These are phyloP conservation scores for Dipodomys stephensi DNA, from an alignment of 2,113 vertebrate species.

Conservation along the genomic window DNA sequence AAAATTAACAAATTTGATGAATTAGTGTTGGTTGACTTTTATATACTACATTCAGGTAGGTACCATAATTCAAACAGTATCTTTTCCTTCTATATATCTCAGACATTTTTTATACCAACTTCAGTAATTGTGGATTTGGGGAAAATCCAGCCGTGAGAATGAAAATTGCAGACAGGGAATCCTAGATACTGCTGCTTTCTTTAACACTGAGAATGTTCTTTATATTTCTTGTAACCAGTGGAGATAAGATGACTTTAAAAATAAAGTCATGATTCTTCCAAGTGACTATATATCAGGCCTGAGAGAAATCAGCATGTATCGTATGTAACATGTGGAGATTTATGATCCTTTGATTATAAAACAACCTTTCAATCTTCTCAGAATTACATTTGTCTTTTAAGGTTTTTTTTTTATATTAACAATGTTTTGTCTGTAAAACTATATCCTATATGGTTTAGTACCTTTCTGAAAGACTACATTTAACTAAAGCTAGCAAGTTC, in stretches of 20 bases:
- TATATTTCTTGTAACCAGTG: constrained; percentile 18
- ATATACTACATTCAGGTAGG: constrained; percentile 6
- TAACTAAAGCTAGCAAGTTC: constrained; percentile 1
- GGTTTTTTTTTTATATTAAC: constrained; percentile 30
- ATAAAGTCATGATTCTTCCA: constrained; percentile 62
- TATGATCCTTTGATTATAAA: constrained; percentile 8
- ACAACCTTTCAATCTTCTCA: not conserved
- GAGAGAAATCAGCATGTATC: not conserved
- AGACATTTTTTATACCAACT: constrained; percentile 27
- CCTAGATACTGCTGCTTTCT: constrained; percentile 44
- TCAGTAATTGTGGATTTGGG: not conserved
- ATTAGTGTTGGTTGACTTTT: not conserved
- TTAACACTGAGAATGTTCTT: constrained; percentile 34
- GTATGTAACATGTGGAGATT: constrained; percentile 37
- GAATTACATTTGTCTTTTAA: constrained; percentile 47
- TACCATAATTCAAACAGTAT: not conserved
- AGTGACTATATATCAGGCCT: not conserved
- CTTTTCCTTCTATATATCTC: not conserved
- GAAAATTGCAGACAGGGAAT: constrained; percentile 40
- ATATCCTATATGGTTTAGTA: constrained; percentile 31
- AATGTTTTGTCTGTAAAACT: constrained; percentile 49
- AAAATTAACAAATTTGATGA: constrained; percentile 17
- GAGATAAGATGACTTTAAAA: constrained; percentile 67
- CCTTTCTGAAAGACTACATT: constrained; percentile 8
- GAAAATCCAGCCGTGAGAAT: constrained; percentile 1